A percentile compares a stretch with the other conserved stretches of the same genome.
Conservation (phyloP, 2,888 invertebrate species). For the Neelides folsomi region DNA sequence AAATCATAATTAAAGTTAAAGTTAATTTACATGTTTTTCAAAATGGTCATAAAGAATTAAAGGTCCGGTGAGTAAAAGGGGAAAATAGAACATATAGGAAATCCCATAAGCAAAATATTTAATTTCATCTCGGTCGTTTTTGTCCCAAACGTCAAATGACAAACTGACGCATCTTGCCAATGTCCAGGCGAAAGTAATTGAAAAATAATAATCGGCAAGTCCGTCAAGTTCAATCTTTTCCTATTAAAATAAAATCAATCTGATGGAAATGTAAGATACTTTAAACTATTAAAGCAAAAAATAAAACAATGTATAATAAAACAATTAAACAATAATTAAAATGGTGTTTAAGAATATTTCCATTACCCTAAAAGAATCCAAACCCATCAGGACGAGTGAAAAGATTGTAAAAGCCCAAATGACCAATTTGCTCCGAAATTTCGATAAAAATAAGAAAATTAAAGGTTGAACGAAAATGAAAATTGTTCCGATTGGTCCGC, state of each 20-base stretch:
- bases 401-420: slow-evolving; percentile 47
- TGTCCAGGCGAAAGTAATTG: slow-evolving; percentile 53
- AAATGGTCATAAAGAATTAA: slow-evolving; percentile 63
- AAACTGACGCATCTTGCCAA: slow-evolving; percentile 56
- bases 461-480: slow-evolving; percentile 47
- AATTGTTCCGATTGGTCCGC: slow-evolving; percentile 44
- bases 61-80: slow-evolving; percentile 72
- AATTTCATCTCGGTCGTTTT: slow-evolving; percentile 5
- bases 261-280: no score
- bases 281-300: background rate
- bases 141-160: slow-evolving; percentile 45
- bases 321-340: slow-evolving; percentile 2
- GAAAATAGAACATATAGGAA: slow-evolving; percentile 69
- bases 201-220: slow-evolving; percentile 41
- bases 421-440: slow-evolving; percentile 40
- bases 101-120: slow-evolving; percentile 43
- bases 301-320: slow-evolving; percentile 2
- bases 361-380: slow-evolving; percentile 33
- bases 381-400: slow-evolving; percentile 44
- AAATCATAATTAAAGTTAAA: no score
- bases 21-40: slow-evolving; percentile 39
- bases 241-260: no score
- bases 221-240: slow-evolving; percentile 36
- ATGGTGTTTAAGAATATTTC: background rate
- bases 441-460: slow-evolving; percentile 43